These are phyloP conservation scores for Melolontha melolontha DNA, from an alignment of 2,888 invertebrate genomes.

Conservation along the genomic window DNA sequence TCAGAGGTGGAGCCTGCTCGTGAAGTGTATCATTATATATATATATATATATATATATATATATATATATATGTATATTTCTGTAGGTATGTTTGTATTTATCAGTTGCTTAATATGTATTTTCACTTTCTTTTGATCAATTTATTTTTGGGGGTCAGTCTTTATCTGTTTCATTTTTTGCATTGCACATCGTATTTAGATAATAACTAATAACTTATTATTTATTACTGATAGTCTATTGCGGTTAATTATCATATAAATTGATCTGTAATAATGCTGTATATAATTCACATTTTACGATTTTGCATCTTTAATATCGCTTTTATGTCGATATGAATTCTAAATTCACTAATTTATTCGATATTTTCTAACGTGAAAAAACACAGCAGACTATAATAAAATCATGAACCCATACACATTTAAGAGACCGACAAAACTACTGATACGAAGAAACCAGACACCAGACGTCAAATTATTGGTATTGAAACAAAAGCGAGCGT, in stretches of 20 bases:
- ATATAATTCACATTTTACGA: constrained; percentile 12
- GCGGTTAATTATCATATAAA: constrained; percentile 17
- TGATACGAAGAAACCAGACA: constrained; percentile 22
- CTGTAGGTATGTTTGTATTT: too few species aligned
- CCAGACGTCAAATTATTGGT: constrained; percentile 22
- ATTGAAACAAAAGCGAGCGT: constrained; percentile 8
- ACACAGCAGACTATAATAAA: constrained; percentile 25
- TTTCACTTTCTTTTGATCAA: too few species aligned
- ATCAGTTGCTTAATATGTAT: too few species aligned
- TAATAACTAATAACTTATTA: neutral
- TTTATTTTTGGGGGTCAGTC: too few species aligned
- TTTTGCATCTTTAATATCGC: neutral
- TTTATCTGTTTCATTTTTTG: too few species aligned
- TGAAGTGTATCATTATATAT: too few species aligned
- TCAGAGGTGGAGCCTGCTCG: too few species aligned
- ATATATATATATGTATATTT: too few species aligned
- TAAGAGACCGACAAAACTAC: constrained; percentile 34
- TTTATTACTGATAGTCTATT: constrained; percentile 1
- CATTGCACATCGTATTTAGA: too few species aligned
- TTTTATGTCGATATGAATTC: neutral
- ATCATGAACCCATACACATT: constrained; percentile 26
- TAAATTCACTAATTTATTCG: constrained; percentile 25
- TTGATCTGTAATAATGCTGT: constrained; percentile 4
- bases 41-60: too few species aligned
- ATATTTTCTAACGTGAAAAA: constrained; percentile 14